Evolutionary conservation across 2,888 invertebrate species (phyloP), one percentile per base, ranked within the genome.

Genomic region (Agrypnus murinus): DNA sequence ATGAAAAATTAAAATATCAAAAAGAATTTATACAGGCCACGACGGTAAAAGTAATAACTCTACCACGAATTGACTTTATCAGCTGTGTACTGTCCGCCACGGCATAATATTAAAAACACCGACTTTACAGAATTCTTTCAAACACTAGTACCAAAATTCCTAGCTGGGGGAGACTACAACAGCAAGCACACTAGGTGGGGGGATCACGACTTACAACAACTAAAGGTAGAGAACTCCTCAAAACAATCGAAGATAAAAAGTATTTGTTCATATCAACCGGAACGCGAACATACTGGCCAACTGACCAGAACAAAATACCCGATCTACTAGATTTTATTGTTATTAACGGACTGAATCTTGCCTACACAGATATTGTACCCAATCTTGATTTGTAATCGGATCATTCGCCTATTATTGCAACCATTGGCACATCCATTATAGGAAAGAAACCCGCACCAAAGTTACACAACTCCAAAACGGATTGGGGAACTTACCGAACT

Each of bases 61-160:
- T 15, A 3, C 14, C 46, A 4, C 17, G 14, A 46, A 10, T 8
- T 19, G 8, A 46, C 46, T 9, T 4, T 46, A 40, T 6, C 40
- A 9, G 40, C 40, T n/a, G 40, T 40, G 3, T 40, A 40, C 40
- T 40, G 40, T 10, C 40, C 40, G 3, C 40, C 40, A 7, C 40
- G 40, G 7, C 40, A 40, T 40, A 40, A 40, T n/a, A 40, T 40
- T n/a, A 40, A 40, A 40, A 40, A n/a, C 3, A 40, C 40, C 34
- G 34, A 40, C 4, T 40, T 40, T 10, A 36, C 36, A 36, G 36
- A 36, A 36, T 36, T 36, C n/a, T 36, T 36, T 36, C 36, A 36
- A 36, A 36, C 9, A 36, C 36, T 36, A 36, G 36, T 8, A 36
- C 36, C 36, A 36, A 36, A 36, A 36, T 36, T 36, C 36, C n/a